These are phyloP conservation scores for Linyphia triangularis DNA, from an alignment of 2,888 invertebrate species.

Conservation along the genomic window DNA sequence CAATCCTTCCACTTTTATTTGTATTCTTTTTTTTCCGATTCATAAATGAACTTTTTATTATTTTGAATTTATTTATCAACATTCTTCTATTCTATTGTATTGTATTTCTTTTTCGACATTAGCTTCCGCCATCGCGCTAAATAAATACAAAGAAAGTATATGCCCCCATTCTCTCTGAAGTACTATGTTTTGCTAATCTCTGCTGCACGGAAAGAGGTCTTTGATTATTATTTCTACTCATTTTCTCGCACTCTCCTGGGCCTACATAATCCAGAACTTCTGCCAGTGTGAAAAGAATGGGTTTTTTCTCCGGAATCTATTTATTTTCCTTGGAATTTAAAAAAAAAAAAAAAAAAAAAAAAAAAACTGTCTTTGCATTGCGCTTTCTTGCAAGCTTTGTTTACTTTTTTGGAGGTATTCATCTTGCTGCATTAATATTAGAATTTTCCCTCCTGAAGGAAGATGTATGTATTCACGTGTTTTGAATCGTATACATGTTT, in stretches of 20 bases:
- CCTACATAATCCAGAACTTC: neutral
- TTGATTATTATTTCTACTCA: constrained; percentile 14
- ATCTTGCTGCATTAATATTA: constrained; percentile 1
- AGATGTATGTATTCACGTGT: too few species aligned
- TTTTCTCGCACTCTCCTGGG: neutral
- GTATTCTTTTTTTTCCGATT: constrained; percentile 34
- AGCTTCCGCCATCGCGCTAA: constrained; percentile 23
- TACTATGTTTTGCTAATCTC: constrained; percentile 16
- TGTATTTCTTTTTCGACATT: constrained; percentile 38
- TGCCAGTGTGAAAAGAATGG: neutral
- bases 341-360: constrained; percentile 20
- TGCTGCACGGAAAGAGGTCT: neutral
- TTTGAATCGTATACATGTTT: too few species aligned
- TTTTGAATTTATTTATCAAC: constrained; percentile 58
- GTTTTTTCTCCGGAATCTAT: neutral
- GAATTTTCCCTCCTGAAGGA: neutral
- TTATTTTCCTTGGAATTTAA: neutral
- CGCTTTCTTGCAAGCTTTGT: neutral
- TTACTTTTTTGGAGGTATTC: neutral
- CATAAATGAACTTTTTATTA: constrained; percentile 41
- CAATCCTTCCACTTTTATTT: constrained; percentile 58
- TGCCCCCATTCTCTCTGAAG: neutral
- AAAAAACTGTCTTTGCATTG: neutral
- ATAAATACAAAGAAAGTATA: constrained; percentile 8
- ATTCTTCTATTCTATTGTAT: constrained; percentile 16